phyloP scores from a whole-genome alignment of 2,888 invertebrate species.

The Eupithecia insigniata region DNA sequence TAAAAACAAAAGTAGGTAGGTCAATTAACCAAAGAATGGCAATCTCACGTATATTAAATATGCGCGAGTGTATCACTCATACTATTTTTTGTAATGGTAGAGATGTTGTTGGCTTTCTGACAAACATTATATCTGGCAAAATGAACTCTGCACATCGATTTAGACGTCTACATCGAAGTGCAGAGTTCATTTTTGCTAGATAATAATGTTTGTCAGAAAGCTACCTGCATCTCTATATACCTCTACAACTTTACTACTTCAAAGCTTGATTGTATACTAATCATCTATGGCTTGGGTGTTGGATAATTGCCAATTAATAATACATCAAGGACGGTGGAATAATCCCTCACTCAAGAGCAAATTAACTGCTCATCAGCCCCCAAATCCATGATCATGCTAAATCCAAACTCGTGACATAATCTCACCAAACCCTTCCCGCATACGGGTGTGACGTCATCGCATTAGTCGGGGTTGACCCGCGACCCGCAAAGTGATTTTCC shows the following conservation, averaged over 20 bases:
- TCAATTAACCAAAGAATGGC: too few relatives aligned
- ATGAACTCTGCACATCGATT: too few relatives aligned
- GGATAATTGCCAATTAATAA: neutral
- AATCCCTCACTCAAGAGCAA: slow-evolving; percentile 4
- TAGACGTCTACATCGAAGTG: too few relatives aligned
- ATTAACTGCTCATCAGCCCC: slow-evolving; percentile 6
- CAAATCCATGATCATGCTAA: slow-evolving; percentile 21
- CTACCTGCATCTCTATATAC: neutral
- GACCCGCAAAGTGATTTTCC: slow-evolving; percentile 54
- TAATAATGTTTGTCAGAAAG: neutral
- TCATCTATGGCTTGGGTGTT: neutral
- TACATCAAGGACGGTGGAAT: too few relatives aligned
- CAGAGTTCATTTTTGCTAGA: too few relatives aligned
- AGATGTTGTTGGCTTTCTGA: too few relatives aligned
- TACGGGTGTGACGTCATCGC: slow-evolving; percentile 59
- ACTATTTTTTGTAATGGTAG: too few relatives aligned
- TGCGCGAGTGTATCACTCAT: too few relatives aligned
- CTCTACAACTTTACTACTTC: neutral
- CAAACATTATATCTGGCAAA: too few relatives aligned
- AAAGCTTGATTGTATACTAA: neutral
- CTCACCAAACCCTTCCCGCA: slow-evolving; percentile 38
- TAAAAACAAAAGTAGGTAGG: too few relatives aligned
- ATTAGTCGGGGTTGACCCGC: slow-evolving; percentile 61
- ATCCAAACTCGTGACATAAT: slow-evolving; percentile 28
- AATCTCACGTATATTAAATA: too few relatives aligned